Evolutionary conservation across 2,113 vertebrate species (phyloP).

Genomic region (Rutilus rutilus): DNA sequence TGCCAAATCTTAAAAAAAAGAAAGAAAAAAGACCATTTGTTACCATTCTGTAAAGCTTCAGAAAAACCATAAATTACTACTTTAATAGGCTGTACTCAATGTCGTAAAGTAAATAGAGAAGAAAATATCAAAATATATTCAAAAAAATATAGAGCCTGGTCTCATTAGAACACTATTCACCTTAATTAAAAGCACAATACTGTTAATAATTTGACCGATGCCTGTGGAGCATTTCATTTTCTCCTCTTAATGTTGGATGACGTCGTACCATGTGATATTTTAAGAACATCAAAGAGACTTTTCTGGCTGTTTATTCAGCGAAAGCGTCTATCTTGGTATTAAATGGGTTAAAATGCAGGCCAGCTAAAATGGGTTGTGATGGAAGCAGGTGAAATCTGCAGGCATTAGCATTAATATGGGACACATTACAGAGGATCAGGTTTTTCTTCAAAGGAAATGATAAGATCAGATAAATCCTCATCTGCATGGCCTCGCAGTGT

Average conservation of each 20-base stretch:
- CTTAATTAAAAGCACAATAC: slow-evolving; percentile 18
- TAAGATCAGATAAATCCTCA: slow-evolving; percentile 40
- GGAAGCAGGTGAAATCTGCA: slow-evolving; percentile 48
- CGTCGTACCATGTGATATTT: not conserved
- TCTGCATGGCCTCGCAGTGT: slow-evolving; percentile 22
- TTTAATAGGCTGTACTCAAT: not conserved
- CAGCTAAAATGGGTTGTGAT: slow-evolving; percentile 31
- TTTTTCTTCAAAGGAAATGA: slow-evolving; percentile 32
- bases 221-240: not conserved
- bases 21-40: not conserved
- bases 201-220: not conserved
- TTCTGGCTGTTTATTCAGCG: slow-evolving; percentile 1
- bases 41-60: not conserved
- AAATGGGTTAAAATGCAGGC: slow-evolving; percentile 46
- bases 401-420: slow-evolving; percentile 32
- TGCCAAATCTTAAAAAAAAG: not conserved
- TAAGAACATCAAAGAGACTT: slow-evolving; percentile 7
- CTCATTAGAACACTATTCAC: slow-evolving; percentile 2
- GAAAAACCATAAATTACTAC: not conserved
- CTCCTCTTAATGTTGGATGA: not conserved
- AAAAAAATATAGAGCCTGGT: not conserved
- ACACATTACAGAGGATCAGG: slow-evolving; percentile 40
- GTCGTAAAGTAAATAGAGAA: not conserved
- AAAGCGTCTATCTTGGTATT: not conserved
- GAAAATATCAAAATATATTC: not conserved